These are phyloP conservation scores for Dromococcyx pavoninus DNA, from an alignment of 2,797 vertebrate genomes.

Conservation along the genomic window DNA sequence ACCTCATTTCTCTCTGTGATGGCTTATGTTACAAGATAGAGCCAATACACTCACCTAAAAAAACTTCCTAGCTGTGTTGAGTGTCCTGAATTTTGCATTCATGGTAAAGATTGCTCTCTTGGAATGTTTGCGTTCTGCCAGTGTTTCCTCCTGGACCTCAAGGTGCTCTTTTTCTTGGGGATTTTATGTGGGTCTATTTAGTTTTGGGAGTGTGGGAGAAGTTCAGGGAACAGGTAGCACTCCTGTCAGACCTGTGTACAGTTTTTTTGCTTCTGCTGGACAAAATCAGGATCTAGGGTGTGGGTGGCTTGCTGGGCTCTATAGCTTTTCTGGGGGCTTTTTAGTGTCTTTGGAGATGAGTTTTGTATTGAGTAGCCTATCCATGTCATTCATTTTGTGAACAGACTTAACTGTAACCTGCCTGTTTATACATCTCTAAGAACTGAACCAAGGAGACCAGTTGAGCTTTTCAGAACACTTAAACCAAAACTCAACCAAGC, in stretches of 20 bases:
- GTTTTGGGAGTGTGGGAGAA: fast-evolving
- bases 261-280: background rate
- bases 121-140: background rate
- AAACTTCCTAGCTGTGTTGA: background rate
- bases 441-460: background rate
- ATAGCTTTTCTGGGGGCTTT: background rate
- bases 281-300: background rate
- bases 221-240: background rate
- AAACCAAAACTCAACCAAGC: background rate
- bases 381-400: background rate
- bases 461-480: background rate
- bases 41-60: background rate
- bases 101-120: background rate
- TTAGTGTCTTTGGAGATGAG: background rate
- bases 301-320: background rate
- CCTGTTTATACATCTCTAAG: background rate
- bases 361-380: background rate
- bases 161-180: background rate
- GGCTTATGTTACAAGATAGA: background rate
- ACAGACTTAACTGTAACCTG: background rate
- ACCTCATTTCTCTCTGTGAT: background rate
- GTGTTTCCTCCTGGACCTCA: background rate
- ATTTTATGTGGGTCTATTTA: background rate
- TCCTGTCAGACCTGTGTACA: background rate
- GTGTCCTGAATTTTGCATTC: background rate